Evolutionary conservation across 2,888 invertebrate species (phyloP).

Genomic region (Cephus spinipes): DNA sequence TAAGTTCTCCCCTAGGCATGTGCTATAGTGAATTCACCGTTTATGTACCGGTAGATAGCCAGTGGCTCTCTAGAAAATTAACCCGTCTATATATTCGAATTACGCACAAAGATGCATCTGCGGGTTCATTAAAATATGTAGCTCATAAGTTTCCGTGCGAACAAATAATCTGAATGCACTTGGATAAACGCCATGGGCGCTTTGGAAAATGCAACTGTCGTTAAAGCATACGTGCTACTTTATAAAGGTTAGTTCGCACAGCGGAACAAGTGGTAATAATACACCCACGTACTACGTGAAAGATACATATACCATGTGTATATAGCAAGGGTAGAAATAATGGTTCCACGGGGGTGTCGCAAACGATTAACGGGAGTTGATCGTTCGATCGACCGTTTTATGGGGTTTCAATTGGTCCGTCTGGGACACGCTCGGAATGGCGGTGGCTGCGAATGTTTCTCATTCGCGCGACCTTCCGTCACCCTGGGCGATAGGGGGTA

Average conservation of each 20-base stretch:
- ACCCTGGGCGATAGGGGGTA: conserved; percentile 16
- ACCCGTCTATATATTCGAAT: neutral
- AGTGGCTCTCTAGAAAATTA: neutral
- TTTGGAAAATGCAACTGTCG: neutral
- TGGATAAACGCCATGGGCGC: neutral
- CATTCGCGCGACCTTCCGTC: neutral
- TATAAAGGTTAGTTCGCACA: neutral
- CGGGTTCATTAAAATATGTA: neutral
- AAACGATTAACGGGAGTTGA: neutral
- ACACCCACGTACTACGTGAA: neutral
- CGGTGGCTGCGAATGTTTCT: neutral
- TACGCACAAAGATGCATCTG: neutral
- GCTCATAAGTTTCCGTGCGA: neutral
- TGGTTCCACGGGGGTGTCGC: neutral
- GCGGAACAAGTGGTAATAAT: neutral
- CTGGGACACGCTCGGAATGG: neutral
- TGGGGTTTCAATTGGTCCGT: neutral
- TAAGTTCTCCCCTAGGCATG: neutral
- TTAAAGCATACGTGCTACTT: neutral
- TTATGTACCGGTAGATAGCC: neutral
- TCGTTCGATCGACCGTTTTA: neutral
- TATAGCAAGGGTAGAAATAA: neutral
- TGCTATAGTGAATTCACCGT: neutral
- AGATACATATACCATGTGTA: neutral
- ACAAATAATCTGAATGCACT: neutral